phyloP scores from a whole-genome alignment of 2,113 vertebrate species.

The Stigmatopora nigra region DNA sequence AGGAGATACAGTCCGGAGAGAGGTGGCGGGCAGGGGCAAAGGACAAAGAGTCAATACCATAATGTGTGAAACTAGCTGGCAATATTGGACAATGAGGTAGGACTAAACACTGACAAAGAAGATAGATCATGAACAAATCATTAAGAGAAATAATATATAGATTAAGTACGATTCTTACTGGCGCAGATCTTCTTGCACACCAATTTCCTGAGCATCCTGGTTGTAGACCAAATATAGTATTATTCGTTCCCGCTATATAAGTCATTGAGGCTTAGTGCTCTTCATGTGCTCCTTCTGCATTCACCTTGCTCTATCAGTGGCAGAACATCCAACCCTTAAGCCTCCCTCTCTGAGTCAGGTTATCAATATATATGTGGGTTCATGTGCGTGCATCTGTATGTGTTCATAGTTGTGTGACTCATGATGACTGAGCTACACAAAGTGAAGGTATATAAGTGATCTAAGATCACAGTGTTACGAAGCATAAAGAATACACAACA shows the following conservation, averaged over 20 bases:
- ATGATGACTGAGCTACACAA: background rate
- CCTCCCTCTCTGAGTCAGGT: background rate
- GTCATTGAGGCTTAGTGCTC: background rate
- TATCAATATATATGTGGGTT: conserved; percentile 11
- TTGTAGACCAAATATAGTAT: conserved; percentile 9
- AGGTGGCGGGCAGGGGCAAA: background rate
- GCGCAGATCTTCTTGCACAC: conserved; percentile 76
- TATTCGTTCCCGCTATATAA: background rate
- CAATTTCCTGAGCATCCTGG: conserved; percentile 75
- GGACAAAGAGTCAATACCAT: background rate
- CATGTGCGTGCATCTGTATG: conserved; percentile 17
- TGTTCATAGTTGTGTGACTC: conserved; percentile 23
- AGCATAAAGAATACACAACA: background rate
- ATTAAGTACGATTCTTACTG: conserved; percentile 60
- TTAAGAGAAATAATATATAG: background rate
- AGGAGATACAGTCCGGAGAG: background rate
- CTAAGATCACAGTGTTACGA: conserved; percentile 28
- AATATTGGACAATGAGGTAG: background rate
- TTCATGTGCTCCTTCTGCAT: background rate
- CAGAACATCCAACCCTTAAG: background rate
- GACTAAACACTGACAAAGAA: background rate
- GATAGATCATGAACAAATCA: background rate
- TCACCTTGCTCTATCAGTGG: background rate
- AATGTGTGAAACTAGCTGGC: background rate
- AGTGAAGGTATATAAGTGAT: conserved; percentile 20